These are phyloP conservation scores for Aplidium turbinatum DNA, from an alignment of 23 tunicate species.

Conservation along the genomic window DNA sequence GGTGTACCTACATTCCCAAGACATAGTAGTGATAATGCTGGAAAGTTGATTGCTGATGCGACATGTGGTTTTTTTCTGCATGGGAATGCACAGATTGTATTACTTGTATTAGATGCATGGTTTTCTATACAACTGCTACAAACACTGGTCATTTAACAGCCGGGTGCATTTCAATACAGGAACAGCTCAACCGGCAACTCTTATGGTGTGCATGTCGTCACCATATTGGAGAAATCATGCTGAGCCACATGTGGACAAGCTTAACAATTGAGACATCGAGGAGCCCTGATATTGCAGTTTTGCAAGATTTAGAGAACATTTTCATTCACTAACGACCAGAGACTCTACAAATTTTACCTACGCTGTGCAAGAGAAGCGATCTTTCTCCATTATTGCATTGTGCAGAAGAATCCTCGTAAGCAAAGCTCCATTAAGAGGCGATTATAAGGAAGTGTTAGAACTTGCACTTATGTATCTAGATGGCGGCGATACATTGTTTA, in stretches of 20 bases:
- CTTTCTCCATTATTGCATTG: too few species aligned
- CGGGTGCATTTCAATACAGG: constrained; percentile 2
- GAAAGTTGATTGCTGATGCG: too few species aligned
- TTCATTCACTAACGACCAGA: too few species aligned
- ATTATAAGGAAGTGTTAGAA: not conserved
- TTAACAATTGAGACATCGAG: constrained; percentile 17
- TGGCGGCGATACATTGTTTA: not conserved
- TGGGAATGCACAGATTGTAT: too few species aligned
- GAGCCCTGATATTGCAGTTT: constrained; percentile 1
- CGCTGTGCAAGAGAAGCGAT: too few species aligned
- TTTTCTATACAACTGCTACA: constrained; percentile 1
- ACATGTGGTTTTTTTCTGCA: too few species aligned
- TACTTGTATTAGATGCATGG: not conserved
- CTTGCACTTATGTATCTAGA: constrained; percentile 6
- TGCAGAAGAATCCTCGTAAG: too few species aligned
- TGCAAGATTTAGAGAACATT: constrained; percentile 1
- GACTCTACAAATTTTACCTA: too few species aligned
- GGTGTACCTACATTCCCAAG: not conserved
- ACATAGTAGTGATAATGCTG: too few species aligned
- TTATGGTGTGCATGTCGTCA: constrained; percentile 30
- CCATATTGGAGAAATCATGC: constrained; percentile 22
- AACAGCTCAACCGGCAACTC: not conserved
- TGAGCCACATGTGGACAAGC: not conserved
- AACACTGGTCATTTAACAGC: not conserved
- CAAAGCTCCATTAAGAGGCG: too few species aligned